Base-by-base conservation (phyloP, 2,797 vertebrate species). In the Limosa lapponica region DNA sequence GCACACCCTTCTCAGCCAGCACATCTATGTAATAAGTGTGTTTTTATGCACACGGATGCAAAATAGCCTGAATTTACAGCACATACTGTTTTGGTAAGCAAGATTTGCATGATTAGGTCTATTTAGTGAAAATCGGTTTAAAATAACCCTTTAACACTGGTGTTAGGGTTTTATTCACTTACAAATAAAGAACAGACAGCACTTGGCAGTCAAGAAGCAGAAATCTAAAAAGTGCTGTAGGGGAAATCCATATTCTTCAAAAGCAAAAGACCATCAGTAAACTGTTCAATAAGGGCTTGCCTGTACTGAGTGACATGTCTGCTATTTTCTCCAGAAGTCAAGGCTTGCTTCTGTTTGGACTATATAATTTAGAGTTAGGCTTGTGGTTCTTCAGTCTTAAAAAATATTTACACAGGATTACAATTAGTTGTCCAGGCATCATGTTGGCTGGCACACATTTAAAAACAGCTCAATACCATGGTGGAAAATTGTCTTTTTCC, bases 401-500 rank as follows among this genome's bases (percentile, higher is more conserved):
- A 82, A 86, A 80, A 61, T 87, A 91, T 67, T 88, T 94, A 92
- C 49, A 91, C 46, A 89, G 67, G 74, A 94, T 78, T 71, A 84
- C 46, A 74, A 70, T 58, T 83, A 92, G 65, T 41, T 91, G 59
- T 78, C 72, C 84, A 83, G 58, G 25, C 52, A 89, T 89, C 51
- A 36, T 24, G 41, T 19, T 90, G 62, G 43, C 22, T 87, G 41
- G 69, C 20, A 74, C 34, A 70, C 46, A 39, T 72, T 93, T 82
- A 46, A 79, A 88, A 95, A 69, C 23, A 95, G 54, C 71, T 93
- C 41, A 80, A 58, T 61, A 36, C 8, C 34, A 70, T 75, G 58
- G 57, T 59, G 36, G 87, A 88, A 87, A 92, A 82, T 14, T 34
- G 27, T 48, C 17, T 16, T 73, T 82, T 85, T 52, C 80, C 71